Percentiles rank a stretch among this genome's conserved stretches.
These are phyloP conservation scores for Xiphophorus maculatus DNA, from an alignment of 2,113 vertebrate species.

Conservation along the genomic window DNA sequence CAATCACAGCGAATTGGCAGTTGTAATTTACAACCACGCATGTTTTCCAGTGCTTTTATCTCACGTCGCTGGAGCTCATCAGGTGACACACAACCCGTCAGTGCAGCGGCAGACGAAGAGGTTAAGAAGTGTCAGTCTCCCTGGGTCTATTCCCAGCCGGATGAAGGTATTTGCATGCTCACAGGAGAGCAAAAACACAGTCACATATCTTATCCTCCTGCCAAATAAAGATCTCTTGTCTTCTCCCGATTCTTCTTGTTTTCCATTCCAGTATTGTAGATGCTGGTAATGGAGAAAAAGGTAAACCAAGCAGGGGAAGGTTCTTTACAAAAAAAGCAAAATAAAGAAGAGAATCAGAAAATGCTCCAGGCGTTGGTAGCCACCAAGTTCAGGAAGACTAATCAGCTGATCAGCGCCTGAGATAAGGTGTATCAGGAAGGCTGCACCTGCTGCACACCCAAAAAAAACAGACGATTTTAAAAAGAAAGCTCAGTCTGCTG, in stretches of 20 bases:
- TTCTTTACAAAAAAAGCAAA: neutral
- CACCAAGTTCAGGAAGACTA: neutral
- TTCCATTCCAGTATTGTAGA: neutral
- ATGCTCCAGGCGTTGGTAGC: slow-evolving; percentile 15
- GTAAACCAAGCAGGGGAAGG: neutral
- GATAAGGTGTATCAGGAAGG: neutral
- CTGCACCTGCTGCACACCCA: slow-evolving; percentile 46
- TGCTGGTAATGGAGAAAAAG: neutral
- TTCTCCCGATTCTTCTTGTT: slow-evolving; percentile 3
- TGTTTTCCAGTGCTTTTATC: slow-evolving; percentile 37
- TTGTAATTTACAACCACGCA: slow-evolving; percentile 43
- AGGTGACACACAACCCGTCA: slow-evolving; percentile 36
- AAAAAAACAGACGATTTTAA: neutral
- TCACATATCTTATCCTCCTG: slow-evolving; percentile 26
- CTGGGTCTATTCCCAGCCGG: slow-evolving; percentile 48
- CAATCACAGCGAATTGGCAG: slow-evolving; percentile 31
- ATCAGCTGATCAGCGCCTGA: slow-evolving; percentile 30
- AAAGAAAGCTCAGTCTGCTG: neutral
- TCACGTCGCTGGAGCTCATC: slow-evolving; percentile 43
- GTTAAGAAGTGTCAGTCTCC: slow-evolving; percentile 34
- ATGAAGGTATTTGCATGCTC: slow-evolving; percentile 32
- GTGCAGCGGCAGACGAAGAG: slow-evolving; percentile 9
- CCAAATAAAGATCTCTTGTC: slow-evolving; percentile 18
- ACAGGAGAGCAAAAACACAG: slow-evolving; percentile 22
- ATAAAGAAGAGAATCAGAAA: neutral